Evolutionary conservation across 2,888 invertebrate species (phyloP).

Genomic region (Heliconius erato): DNA sequence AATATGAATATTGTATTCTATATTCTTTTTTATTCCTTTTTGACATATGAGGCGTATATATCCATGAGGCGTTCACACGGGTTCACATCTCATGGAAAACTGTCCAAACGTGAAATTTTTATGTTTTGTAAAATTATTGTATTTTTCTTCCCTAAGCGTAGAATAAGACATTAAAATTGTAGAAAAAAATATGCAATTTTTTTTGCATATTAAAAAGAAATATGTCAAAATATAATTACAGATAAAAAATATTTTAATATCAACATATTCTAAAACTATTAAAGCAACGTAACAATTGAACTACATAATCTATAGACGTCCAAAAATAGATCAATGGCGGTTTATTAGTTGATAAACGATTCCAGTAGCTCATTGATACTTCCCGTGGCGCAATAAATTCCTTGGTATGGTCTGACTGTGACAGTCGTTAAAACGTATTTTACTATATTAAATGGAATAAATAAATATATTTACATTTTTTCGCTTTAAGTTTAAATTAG

Average conservation of each 20-base stretch:
- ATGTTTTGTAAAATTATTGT: too few species aligned
- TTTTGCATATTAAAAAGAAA: too few species aligned
- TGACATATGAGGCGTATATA: too few species aligned
- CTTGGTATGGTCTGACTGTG: not conserved
- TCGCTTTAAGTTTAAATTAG: too few species aligned
- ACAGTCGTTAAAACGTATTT: not conserved
- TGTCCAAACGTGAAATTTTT: too few species aligned
- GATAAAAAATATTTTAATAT: not conserved
- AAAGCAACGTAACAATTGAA: slow-evolving; percentile 3
- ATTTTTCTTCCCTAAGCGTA: too few species aligned
- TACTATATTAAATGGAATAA: not conserved
- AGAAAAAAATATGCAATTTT: too few species aligned
- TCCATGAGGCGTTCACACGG: too few species aligned
- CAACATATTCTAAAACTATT: not conserved
- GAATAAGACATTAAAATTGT: too few species aligned
- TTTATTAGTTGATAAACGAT: slow-evolving; percentile 41
- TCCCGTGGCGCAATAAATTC: slow-evolving; percentile 38
- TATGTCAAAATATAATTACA: not conserved
- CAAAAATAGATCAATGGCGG: slow-evolving; percentile 32
- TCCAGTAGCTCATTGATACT: slow-evolving; percentile 44
- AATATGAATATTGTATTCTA: not conserved
- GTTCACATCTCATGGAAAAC: too few species aligned
- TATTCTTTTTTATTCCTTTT: too few species aligned
- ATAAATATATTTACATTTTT: not conserved
- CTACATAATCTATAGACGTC: slow-evolving; percentile 4